Evolutionary conservation across 1,140 invertebrate species (phyloP).

Genomic region (Diabrotica undecimpunctata): DNA sequence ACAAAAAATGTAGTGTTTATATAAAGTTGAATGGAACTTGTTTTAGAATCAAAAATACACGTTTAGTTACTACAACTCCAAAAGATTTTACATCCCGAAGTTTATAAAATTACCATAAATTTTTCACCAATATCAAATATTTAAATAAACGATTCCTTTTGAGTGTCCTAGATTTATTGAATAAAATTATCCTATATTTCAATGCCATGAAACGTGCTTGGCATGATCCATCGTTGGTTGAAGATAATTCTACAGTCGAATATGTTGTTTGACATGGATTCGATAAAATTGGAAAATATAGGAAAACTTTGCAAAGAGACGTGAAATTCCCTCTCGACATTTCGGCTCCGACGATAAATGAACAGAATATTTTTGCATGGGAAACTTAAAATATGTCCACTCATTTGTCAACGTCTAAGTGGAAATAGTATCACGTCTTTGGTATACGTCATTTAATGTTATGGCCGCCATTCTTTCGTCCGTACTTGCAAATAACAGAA

Average conservation of each 20-base stretch:
- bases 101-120: not conserved
- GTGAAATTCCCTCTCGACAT: slow-evolving; percentile 22
- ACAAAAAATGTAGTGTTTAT: too few relatives aligned
- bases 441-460: slow-evolving; percentile 29
- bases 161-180: slow-evolving; percentile 13
- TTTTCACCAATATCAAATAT: not conserved
- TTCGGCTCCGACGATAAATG: slow-evolving; percentile 13
- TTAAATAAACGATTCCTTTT: slow-evolving; percentile 8
- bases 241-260: slow-evolving; percentile 25
- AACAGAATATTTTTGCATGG: slow-evolving; percentile 24
- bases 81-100: not conserved
- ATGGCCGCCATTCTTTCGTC: slow-evolving; percentile 25
- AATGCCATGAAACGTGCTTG: slow-evolving; percentile 21
- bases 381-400: slow-evolving; percentile 25
- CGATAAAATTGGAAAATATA: slow-evolving; percentile 31
- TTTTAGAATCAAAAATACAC: too few relatives aligned
- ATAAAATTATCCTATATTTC: slow-evolving; percentile 19
- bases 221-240: slow-evolving; percentile 21
- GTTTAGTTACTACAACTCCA: too few relatives aligned
- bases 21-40: too few relatives aligned
- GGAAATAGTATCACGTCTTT: slow-evolving; percentile 29
- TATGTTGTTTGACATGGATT: slow-evolving; percentile 28
- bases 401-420: slow-evolving; percentile 28
- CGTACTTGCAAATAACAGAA: slow-evolving; percentile 32
- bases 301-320: slow-evolving; percentile 25